Conservation (phyloP, 2,797 vertebrate genomes). For the Tarsius wallacei region DNA sequence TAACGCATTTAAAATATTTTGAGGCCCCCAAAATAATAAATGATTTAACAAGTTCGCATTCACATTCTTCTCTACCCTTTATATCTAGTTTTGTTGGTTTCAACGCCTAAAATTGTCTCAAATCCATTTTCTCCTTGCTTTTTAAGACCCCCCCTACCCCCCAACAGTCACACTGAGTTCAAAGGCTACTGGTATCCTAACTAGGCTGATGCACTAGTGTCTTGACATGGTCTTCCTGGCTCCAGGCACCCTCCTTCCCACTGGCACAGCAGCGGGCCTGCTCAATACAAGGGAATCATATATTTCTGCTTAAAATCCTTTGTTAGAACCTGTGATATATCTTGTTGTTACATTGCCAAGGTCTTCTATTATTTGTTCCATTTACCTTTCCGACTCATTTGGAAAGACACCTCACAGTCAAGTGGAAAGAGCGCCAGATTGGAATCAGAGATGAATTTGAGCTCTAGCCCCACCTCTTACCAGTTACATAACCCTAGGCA, state of each 20-base stretch:
- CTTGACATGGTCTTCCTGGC: not conserved
- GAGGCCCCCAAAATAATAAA: not conserved
- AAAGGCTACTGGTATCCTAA: not conserved
- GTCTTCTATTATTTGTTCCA: conserved; percentile 32
- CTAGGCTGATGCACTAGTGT: not conserved
- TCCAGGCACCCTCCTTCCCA: not conserved
- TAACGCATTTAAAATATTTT: not conserved
- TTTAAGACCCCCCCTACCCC: not conserved
- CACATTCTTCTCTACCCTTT: not conserved
- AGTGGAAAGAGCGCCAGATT: not conserved
- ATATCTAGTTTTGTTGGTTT: not conserved
- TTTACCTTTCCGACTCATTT: conserved; percentile 3
- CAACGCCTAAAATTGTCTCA: not conserved
- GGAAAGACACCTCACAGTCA: not conserved
- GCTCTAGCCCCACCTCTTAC: not conserved
- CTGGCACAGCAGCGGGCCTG: too few species aligned
- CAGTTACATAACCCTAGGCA: not conserved
- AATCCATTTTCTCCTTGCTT: not conserved
- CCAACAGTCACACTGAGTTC: not conserved
- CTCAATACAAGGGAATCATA: not conserved
- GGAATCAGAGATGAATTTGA: not conserved
- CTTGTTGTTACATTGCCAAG: not conserved
- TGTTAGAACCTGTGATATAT: not conserved
- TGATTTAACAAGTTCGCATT: too few species aligned
- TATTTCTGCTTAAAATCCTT: not conserved